Evolutionary conservation across 2,888 invertebrate genomes (phyloP), one percentile per base, ranked within the genome.

Genomic region (Drosophila birchii): DNA sequence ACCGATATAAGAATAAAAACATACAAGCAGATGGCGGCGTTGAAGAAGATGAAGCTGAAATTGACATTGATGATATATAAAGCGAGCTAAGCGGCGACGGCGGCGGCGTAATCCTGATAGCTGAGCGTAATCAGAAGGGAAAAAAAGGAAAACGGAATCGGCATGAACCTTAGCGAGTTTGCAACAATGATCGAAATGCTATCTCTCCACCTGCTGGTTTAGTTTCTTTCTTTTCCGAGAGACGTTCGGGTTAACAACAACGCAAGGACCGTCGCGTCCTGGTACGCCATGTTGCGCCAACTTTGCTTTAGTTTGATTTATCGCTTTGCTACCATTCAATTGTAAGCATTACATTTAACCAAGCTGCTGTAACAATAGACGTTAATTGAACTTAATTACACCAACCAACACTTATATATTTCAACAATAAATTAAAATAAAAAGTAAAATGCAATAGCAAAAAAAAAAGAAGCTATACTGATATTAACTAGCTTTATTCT

Each of bases 41-140:
- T 49, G 94, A 95, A 57, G 96, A 95, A 56, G 96, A 96, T 79
- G 96, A 96, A 80, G 96, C 95, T 77, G 97, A 97, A 91, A 95
- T 98, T 90, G 97, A 98, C 93, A 98, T 98, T 92, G 98, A 98
- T 94, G 97, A 97, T 93, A 98, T 98, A 92, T 98, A 96, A 51
- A 53, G 51, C 51, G 34, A 53, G 51, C 36, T 36, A 53, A 53
- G 51, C 20, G 16, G 11, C 36, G 51, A 18, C n/a, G 26, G 2
- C n/a, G 29, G n/a, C 47, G 29, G 29, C 29, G 11, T 20, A 34
- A 51, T 51, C 34, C 36, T 20, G 9, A 32, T 9, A 63, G n/a
- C 51, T 9, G 23, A 34, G 44, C 61, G 57, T 41, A 38, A 55
- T 38, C 43, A 11, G 36, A 53, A 4, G 29, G 29, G 23, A 36